Evolutionary conservation across 2,888 invertebrate genomes (phyloP), one percentile per base, ranked within the genome.

Genomic region (Blastobasis adustella): DNA sequence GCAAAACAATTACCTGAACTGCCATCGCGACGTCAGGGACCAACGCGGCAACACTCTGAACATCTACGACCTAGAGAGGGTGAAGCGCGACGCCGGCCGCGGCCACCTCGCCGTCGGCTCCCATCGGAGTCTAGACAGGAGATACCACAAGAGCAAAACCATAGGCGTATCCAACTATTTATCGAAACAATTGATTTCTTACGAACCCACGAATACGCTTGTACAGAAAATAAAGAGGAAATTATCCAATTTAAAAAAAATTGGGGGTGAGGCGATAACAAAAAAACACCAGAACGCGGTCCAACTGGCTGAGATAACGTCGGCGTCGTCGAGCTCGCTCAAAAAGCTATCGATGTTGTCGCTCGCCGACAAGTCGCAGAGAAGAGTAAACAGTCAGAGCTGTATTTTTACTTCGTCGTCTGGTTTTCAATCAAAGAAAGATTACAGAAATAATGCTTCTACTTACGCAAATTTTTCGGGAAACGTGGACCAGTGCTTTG

Each of bases 191-290:
- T 72, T 88, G 56, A 86, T 88, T 64, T 83, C 89, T 3, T 88
- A 89, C 63, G 88, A 89, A 55, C 88, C 82, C 10, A 81, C 86
- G 43, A 85, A 80, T 57, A 87, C 85, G 37, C 75, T 89, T 46
- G 82, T 89, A 41, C 88, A 89, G 65, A 89, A 87, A 69, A 83
- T 89, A 65, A 89, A 89, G 74, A 73, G 82, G 61, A 89, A 89
- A 67, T 69, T 89, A 62, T 84, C 88, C 52, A 88, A 83, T 71
- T 79, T 89, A 60, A 89, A 86, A 71, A 89, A 82, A 71, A 85
- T 87, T 41, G 82, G 88, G 45, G 86, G 85, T 37, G 89, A 89
- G 52, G 79, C 82, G 54, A 80, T 86, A 58, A 67, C 79, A 50
- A 88, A 87, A 73, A 89, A 87, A 72, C 79, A 83, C 66, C 83